phyloP scores from a whole-genome alignment of 2,113 vertebrate species.

The Nesogale talazaci region DNA sequence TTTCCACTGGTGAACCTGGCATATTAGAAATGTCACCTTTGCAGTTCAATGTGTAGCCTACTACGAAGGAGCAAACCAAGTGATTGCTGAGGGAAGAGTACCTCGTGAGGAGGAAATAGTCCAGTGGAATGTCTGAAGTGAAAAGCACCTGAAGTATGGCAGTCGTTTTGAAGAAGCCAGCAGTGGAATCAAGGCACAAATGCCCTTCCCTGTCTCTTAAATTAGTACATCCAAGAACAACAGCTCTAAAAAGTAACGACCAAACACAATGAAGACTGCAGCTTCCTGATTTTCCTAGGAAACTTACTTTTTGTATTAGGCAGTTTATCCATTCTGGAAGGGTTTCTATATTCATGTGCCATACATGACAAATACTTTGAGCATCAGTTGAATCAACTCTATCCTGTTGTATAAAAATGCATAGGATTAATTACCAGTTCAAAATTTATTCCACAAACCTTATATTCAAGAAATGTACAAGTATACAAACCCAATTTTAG shows the following conservation, averaged over 20 bases:
- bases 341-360: slow-evolving; percentile 89
- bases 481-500: slow-evolving; percentile 3
- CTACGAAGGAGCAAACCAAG: not conserved
- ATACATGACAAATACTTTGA: slow-evolving; percentile 85
- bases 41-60: too few relatives aligned
- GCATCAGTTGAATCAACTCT: slow-evolving; percentile 55
- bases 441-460: slow-evolving; percentile 32
- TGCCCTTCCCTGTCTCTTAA: not conserved
- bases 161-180: not conserved
- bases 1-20: too few relatives aligned
- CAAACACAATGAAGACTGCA: not conserved
- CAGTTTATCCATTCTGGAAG: slow-evolving; percentile 91
- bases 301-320: slow-evolving; percentile 88
- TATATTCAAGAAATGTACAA: slow-evolving; percentile 37
- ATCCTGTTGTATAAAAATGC: slow-evolving; percentile 75
- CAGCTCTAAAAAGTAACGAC: not conserved
- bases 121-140: not conserved
- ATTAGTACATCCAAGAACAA: not conserved
- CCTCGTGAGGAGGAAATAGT: not conserved
- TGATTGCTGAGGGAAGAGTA: not conserved
- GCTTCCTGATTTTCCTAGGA: not conserved
- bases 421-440: not conserved
- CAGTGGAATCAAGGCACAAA: not conserved
- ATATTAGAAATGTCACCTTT: too few relatives aligned
- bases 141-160: not conserved